Conservation (phyloP, 1,140 invertebrate genomes). For the Meloidogyne chitwoodi region DNA sequence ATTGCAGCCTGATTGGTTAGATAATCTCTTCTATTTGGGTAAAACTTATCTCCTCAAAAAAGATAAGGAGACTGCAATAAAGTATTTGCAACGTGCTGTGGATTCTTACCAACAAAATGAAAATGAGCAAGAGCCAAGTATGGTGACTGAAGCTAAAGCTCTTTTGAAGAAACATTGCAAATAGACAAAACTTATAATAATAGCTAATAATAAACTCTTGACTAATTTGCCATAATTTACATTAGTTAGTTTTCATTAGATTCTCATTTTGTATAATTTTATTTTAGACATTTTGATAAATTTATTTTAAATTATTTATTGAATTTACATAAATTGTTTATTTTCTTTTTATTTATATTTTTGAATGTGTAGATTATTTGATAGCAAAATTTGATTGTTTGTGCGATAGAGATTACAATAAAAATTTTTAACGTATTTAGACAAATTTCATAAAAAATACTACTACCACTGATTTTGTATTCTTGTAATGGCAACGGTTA, state of each 20-base stretch:
- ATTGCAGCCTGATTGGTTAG: slow-evolving; percentile 56
- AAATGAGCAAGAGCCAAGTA: slow-evolving; percentile 31
- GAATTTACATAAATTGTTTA: background rate
- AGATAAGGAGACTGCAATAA: slow-evolving; percentile 36
- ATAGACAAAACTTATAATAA: background rate
- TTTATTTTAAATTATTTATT: background rate
- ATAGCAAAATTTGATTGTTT: too few relatives aligned
- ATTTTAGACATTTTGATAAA: background rate
- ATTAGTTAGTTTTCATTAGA: background rate
- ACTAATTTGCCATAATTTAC: background rate
- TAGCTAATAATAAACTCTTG: background rate
- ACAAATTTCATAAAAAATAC: background rate
- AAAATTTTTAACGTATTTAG: background rate
- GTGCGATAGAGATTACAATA: too few relatives aligned
- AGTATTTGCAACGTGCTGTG: slow-evolving; percentile 22
- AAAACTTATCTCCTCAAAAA: slow-evolving; percentile 55
- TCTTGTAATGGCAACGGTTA: background rate
- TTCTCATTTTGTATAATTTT: background rate
- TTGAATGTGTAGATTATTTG: too few relatives aligned
- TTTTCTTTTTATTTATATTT: background rate
- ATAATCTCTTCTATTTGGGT: slow-evolving; percentile 61
- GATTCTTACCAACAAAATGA: slow-evolving; percentile 17
- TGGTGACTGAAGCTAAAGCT: slow-evolving; percentile 33
- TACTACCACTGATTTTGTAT: background rate
- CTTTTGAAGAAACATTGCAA: slow-evolving; percentile 33